phyloP scores from a whole-genome alignment of 2,797 vertebrate genomes.

The Sebastes nivosus region DNA sequence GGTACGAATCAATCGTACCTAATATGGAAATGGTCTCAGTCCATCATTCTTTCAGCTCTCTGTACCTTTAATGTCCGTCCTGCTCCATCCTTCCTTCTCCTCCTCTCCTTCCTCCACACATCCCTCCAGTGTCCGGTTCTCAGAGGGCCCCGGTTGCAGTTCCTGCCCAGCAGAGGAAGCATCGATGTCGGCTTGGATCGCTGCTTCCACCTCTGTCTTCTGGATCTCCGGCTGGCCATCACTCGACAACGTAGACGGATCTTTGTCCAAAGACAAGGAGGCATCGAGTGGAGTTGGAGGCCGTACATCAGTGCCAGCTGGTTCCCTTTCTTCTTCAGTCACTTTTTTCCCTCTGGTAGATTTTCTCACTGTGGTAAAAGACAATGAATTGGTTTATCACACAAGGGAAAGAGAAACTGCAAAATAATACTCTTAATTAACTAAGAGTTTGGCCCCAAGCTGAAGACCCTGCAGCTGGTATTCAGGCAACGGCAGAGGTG shows the following conservation, averaged over 20 bases:
- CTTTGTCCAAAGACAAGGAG: background rate
- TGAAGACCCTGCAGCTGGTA: too few relatives aligned
- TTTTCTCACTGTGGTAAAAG: slow-evolving; percentile 54
- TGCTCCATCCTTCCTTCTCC: background rate
- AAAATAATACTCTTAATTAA: too few relatives aligned
- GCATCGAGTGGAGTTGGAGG: background rate
- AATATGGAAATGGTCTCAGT: too few relatives aligned
- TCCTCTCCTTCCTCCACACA: background rate
- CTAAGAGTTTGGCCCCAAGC: too few relatives aligned
- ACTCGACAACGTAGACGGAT: background rate
- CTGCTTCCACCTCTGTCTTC: background rate
- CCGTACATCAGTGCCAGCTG: background rate
- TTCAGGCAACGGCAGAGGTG: too few relatives aligned
- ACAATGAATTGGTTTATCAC: too few relatives aligned
- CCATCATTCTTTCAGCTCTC: background rate
- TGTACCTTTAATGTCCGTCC: slow-evolving; percentile 18
- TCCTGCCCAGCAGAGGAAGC: background rate
- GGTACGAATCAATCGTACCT: too few relatives aligned
- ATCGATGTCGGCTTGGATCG: background rate
- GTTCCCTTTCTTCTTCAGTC: background rate
- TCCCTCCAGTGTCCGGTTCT: background rate
- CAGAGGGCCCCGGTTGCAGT: background rate
- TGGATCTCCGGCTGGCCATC: background rate
- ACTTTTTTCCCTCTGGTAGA: slow-evolving; percentile 34
- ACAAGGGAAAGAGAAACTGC: too few relatives aligned